Base-by-base conservation (phyloP, 2,113 vertebrate genomes). In the Nesoenas mayeri region DNA sequence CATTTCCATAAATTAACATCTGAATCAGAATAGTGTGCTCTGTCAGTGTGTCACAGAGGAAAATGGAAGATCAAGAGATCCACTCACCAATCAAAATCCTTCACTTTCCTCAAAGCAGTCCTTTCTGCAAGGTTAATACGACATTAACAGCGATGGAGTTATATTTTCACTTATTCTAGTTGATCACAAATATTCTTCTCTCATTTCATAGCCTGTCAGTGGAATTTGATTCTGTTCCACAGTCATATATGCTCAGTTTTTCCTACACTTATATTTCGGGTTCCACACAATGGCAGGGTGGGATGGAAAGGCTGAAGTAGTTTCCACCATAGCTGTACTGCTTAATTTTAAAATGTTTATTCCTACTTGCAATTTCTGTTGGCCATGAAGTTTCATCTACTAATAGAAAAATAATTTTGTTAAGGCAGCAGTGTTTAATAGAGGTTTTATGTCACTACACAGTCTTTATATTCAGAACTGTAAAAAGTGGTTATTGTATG, bases 1-100 rank as follows among this genome's bases (percentile, higher is more conserved):
- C 6, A 85, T 95, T 96, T 94, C 67, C 94, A 95, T 96, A 95
- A 96, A 96, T 96, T 95, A 95, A 56, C 95, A 96, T 95, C 75
- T 94, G 88, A 96, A 94, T 94, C 50, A 73, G 71, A 91, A 85
- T 15, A 71, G 47, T 29, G 60, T 40, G 47, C 72, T 92, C 79
- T 85, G 74, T 65, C 62, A 58, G 40, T 66, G 44, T 79, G 44
- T 83, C 62, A 88, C 54, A 90, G 53, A 96, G 75, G 36, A 85
- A 93, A 88, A 92, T 50, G n/a, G 54, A 93, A 73, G 81, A 92
- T 73, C 50, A 88, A 61, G 82, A 91, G 26, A 93, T 28, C 31
- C 70, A 70, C 38, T 72, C 44, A 57, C 70, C 82, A 79, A 62
- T 88, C 79, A 85, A 79, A 54, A 88, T 42, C 34, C 50, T 79